Evolutionary conservation across 1,140 invertebrate species (phyloP).

Genomic region (Drosophila varians): DNA sequence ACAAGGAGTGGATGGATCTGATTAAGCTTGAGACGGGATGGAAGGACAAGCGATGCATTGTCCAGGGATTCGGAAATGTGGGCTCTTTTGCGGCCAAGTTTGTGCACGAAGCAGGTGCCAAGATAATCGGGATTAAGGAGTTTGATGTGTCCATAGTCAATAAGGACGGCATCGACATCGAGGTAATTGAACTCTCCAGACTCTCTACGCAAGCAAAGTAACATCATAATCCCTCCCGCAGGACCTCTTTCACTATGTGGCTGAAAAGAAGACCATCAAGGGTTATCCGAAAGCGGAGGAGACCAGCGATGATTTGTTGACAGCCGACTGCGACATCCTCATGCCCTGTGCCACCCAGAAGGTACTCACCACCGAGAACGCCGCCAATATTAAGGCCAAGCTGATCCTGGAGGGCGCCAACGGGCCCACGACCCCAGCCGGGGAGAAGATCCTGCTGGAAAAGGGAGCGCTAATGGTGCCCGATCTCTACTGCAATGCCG

Average conservation of each 20-base stretch:
- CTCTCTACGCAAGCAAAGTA: neutral
- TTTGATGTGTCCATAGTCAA: constrained; percentile 89
- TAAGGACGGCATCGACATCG: constrained; percentile 91
- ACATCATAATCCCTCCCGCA: neutral
- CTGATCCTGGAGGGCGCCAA: constrained; percentile 92
- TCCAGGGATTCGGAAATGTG: constrained; percentile 96
- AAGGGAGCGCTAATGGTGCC: constrained; percentile 92
- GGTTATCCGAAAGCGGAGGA: constrained; percentile 90
- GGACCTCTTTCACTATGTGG: constrained; percentile 52
- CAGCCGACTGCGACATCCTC: constrained; percentile 93
- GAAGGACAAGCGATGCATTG: constrained; percentile 92
- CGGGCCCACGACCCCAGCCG: constrained; percentile 93
- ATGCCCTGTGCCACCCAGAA: constrained; percentile 94
- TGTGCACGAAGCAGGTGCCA: constrained; percentile 90
- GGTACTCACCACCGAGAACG: constrained; percentile 90
- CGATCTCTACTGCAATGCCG: constrained; percentile 93
- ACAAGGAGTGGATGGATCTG: constrained; percentile 91
- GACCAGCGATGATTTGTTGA: constrained; percentile 86
- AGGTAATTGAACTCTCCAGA: constrained; percentile 84
- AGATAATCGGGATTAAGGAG: constrained; percentile 92
- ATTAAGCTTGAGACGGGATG: constrained; percentile 89
- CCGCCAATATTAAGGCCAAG: constrained; percentile 91
- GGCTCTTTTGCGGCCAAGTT: constrained; percentile 92
- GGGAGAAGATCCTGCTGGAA: constrained; percentile 89
- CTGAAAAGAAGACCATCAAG: constrained; percentile 87